Conservation (phyloP, 2,113 vertebrate genomes). For the Sylvilagus bachmani region DNA sequence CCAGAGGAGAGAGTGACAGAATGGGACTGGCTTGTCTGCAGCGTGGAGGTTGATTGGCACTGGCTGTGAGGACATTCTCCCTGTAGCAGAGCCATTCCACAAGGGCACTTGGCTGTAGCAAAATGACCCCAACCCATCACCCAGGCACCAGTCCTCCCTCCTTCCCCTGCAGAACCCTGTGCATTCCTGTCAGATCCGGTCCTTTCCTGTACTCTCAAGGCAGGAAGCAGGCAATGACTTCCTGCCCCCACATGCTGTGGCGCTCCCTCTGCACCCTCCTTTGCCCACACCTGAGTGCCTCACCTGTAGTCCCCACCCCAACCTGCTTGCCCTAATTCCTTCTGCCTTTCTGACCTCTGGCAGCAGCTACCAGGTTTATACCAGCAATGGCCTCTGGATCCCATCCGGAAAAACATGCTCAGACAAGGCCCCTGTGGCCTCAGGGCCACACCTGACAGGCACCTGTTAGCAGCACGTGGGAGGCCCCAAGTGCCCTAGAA, state of each 20-base stretch:
- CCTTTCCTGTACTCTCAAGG: background rate
- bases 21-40: background rate
- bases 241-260: background rate
- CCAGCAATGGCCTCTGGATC: background rate
- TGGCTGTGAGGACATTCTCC: accelerated
- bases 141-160: accelerated
- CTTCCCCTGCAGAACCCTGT: accelerated
- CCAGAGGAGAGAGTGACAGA: too few species aligned
- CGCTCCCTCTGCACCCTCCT: background rate
- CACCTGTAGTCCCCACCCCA: background rate
- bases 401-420: background rate
- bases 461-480: accelerated
- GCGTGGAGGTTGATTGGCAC: accelerated
- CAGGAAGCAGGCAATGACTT: accelerated
- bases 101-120: accelerated
- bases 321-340: background rate
- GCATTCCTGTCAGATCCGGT: background rate
- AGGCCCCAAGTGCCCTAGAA: background rate
- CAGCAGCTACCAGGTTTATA: background rate
- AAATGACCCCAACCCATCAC: accelerated
- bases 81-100: background rate
- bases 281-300: background rate
- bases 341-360: background rate
- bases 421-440: accelerated
- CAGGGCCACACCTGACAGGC: background rate